Evolutionary conservation across 2,113 vertebrate species (phyloP), one percentile per base, ranked within the genome.

Genomic region (Epinephelus lanceolatus): DNA sequence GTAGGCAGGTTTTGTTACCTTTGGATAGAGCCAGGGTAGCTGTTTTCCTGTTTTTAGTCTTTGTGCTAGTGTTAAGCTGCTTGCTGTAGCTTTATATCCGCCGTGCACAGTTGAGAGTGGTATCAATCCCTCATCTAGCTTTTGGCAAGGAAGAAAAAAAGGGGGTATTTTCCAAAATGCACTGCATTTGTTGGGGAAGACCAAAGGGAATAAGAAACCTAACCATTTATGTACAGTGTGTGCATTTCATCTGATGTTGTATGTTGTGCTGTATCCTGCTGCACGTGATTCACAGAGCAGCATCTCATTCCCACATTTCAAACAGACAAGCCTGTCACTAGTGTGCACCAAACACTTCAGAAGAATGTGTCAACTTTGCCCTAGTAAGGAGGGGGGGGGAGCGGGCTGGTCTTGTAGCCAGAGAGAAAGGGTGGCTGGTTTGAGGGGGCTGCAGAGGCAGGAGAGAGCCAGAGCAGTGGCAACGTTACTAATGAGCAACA

Each of bases 401-500:
- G 80, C 51, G 3, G 70, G 56, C 77, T 77, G 71, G 79, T 80
- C 76, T 85, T 57, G 59, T 25, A 69, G 89, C 81, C 75, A 61
- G 70, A 74, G 85, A 85, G 73, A 78, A 72, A 76, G 59, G 53
- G 68, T 40, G 56, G 55, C 61, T 27, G 81, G 69, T 73, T 77
- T 56, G 67, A 23, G 71, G 78, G 76, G 81, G 76, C 63, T 75
- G 59, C 62, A 70, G 78, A 83, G 80, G 79, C 86, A 84, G 75
- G 83, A 86, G 74, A 77, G 88, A 87, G 85, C 71, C 81, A 83
- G 86, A 71, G 88, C 88, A 71, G 88, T 90, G 86, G 88, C 88
- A 86, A 91, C 40, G 68, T 94, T 93, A 91, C 92, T 94, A 94
- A 94, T 94, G 90, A 92, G 89, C 87, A 92, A 94, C 93, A 94